Evolutionary conservation across 2,797 vertebrate species (phyloP).

Genomic region (Benthosema pterotum): DNA sequence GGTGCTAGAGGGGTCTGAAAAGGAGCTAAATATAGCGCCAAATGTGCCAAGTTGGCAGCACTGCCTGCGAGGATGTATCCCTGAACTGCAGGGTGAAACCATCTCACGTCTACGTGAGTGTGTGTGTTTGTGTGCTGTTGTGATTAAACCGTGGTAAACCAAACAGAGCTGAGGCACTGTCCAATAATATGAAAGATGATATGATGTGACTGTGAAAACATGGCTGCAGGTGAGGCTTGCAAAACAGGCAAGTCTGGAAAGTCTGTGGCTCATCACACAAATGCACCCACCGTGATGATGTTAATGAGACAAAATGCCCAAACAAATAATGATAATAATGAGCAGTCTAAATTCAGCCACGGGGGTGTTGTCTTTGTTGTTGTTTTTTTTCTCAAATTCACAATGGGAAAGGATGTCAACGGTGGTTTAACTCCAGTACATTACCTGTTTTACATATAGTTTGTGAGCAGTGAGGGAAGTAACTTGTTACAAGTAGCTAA

Average conservation of each 20-base stretch:
- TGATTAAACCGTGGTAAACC: constrained; percentile 39
- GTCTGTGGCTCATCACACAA: constrained; percentile 80
- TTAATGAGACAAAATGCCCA: constrained; percentile 85
- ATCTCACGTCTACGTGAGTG: too few relatives aligned
- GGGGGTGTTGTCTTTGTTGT: constrained; percentile 79
- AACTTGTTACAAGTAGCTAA: too few relatives aligned
- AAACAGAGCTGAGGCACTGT: constrained; percentile 43
- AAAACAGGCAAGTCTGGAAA: constrained; percentile 72
- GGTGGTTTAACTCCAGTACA: constrained; percentile 29
- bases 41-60: too few relatives aligned
- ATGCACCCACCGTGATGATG: constrained; percentile 90
- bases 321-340: constrained; percentile 74
- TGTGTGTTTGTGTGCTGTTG: constrained; percentile 1
- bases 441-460: too few relatives aligned
- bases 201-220: constrained; percentile 59
- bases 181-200: constrained; percentile 60
- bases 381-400: constrained; percentile 72
- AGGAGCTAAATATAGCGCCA: too few relatives aligned
- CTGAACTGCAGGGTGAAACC: not conserved
- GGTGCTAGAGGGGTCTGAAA: too few relatives aligned
- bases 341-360: constrained; percentile 88
- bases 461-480: too few relatives aligned
- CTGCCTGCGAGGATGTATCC: too few relatives aligned
- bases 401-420: constrained; percentile 80
- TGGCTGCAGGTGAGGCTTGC: constrained; percentile 75